phyloP scores from a whole-genome alignment of 2,888 invertebrate species.

The Sphaeridia pumilis region DNA sequence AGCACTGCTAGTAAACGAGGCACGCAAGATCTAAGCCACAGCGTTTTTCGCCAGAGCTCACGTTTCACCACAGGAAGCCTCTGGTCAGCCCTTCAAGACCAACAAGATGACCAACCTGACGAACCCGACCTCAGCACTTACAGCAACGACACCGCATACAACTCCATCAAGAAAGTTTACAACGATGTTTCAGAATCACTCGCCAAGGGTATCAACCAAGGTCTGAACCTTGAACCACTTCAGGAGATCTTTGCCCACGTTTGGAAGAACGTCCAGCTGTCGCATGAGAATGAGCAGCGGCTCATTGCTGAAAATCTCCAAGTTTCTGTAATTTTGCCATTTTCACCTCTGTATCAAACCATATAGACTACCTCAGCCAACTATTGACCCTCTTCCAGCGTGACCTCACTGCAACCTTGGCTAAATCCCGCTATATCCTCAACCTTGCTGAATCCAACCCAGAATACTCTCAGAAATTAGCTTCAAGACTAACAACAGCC shows the following conservation, averaged over 20 bases:
- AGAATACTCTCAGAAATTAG: conserved; percentile 19
- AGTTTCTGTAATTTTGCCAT: conserved; percentile 17
- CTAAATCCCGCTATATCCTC: conserved; percentile 14
- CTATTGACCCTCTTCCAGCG: background rate
- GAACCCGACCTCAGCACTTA: no score
- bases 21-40: no score
- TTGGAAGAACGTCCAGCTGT: conserved; percentile 28
- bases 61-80: no score
- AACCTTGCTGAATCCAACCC: conserved; percentile 31
- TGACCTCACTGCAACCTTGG: conserved; percentile 7
- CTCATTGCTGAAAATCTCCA: conserved; percentile 23
- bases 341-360: background rate
- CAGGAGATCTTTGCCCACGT: conserved; percentile 24
- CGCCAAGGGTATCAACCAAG: background rate
- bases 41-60: no score
- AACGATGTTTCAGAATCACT: background rate
- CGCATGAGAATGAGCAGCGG: conserved; percentile 21
- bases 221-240: conserved; percentile 13
- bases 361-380: background rate
- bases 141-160: background rate
- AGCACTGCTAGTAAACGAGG: no score
- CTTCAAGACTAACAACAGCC: conserved; percentile 21
- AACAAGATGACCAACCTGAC: no score
- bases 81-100: no score
- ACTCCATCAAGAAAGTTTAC: conserved; percentile 1